Base-by-base conservation (phyloP, 2,113 vertebrate genomes). In the Otolemur garnettii region DNA sequence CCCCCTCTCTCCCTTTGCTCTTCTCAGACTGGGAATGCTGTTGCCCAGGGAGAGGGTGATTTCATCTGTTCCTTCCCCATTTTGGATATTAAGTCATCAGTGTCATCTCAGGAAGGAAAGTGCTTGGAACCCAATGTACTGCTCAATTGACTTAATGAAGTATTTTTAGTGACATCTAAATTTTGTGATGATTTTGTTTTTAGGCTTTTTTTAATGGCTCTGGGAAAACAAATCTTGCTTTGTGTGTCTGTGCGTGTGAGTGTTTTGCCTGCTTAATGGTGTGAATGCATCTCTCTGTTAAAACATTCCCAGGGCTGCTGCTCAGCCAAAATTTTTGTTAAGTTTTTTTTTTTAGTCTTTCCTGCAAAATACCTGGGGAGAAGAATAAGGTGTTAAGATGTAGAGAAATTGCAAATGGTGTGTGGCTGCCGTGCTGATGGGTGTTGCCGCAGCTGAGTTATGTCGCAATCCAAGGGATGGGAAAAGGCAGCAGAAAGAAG, bases 151-250 rank as follows among this genome's bases (percentile, higher is more conserved):
- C 85, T 96, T 74, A 74, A 72, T 90, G 60, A 85, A 68, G 74
- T 89, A 78, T 69, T 96, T 90, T 93, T 64, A 91, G 87, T 83
- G 87, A 57, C 71, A 78, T 95, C 26, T 74, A 93, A 68, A 94
- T 94, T 81, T 66, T 93, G 45, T 33, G n/a, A 87, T 90, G 21
- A 50, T 28, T 66, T 89, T 72, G 1, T 42, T n/a, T 78, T 42
- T 30, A 38, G 38, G 38, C 38, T 60, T 50, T 42, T n/a, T 64
- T 53, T 33, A 69, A 87, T 66, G n/a, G 60, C 33, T 82, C 62
- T 89, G 66, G 45, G 45, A 90, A 93, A 92, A 74, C 28, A 84
- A 77, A 90, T 24, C 12, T 50, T 30, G 30, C 55, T 79, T 28
- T 66, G 1, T 66, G 7, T 64, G 18, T 30, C 6, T 59, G 57